Conservation (phyloP, 2,113 vertebrate species). For the Sterna hirundo region DNA sequence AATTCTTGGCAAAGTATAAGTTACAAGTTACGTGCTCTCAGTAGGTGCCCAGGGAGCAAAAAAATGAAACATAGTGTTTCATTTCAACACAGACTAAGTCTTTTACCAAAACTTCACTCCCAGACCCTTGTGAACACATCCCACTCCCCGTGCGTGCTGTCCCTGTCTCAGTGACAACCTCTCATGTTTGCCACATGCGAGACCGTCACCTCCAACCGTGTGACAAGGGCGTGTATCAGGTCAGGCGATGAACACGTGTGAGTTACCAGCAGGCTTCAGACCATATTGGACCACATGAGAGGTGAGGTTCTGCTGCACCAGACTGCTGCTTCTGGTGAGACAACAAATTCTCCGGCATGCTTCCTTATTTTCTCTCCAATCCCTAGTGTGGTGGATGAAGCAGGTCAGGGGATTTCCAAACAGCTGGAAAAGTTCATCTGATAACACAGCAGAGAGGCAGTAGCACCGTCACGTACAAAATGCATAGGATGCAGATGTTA, state of each 20-base stretch:
- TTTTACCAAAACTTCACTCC: not conserved
- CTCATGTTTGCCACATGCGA: rapidly evolving
- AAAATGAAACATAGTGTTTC: not conserved
- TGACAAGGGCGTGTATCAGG: too few species aligned
- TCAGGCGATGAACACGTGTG: rapidly evolving
- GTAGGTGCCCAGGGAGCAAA: not conserved
- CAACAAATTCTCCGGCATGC: not conserved
- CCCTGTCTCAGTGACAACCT: rapidly evolving
- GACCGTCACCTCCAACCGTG: not conserved
- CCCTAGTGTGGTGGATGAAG: not conserved
- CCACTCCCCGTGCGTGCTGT: not conserved
- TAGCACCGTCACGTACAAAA: not conserved
- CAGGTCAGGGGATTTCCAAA: not conserved
- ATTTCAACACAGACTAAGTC: not conserved
- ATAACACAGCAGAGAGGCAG: not conserved
- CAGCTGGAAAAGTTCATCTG: not conserved
- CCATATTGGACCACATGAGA: not conserved
- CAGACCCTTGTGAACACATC: not conserved
- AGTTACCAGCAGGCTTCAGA: not conserved
- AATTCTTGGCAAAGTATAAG: not conserved
- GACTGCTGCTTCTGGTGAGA: not conserved
- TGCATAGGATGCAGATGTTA: not conserved
- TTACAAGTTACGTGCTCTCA: not conserved
- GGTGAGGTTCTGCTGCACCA: not conserved
- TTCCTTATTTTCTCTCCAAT: not conserved